Base-by-base conservation (phyloP, 2,888 invertebrate species). In the Dynastes grantii region DNA sequence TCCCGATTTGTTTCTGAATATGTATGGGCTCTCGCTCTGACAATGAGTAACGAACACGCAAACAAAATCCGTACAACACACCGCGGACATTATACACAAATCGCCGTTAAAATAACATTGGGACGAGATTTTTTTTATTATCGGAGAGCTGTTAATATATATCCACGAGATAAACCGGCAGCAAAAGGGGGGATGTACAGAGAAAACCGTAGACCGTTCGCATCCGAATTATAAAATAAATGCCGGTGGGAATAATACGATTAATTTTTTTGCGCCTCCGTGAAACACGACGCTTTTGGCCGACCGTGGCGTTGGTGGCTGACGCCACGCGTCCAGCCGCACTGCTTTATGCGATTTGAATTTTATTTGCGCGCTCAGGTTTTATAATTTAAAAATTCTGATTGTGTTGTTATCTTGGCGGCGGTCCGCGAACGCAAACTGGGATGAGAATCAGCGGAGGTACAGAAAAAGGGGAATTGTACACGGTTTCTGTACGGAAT, bases 171-270 rank as follows among this genome's bases (percentile, higher is more conserved):
- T 82, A 83, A 83, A 81, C 81, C 81, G 80, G 80, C 81, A 79
- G 63, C 29, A 51, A 51, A 51, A 22, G 55, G 55, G 55, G 55
- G 51, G 37, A 53, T 22, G 27, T n/a, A n/a, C 58, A 37, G 40
- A n/a, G 32, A 37, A 71, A 29, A 49, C 71, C 40, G n/a, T 51
- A 40, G 40, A 13, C 8, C 58, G 16, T 22, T 27, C 80, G 83
- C 61, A 73, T 83, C 82, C 81, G 84, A 84, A 84, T 85, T 84
- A 84, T 84, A 81, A 84, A 85, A 85, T 85, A 84, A 85, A 85
- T 84, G 81, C 83, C 84, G 83, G 78, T 81, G 82, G 83, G 83
- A 84, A 82, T 85, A 85, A 86, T 85, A 83, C 85, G 85, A 85
- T 86, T 86, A 85, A 85, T 85, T 84, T 83, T 84, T 84, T 85